A percentile compares a stretch with the other conserved stretches of the same genome.
Evolutionary conservation across 2,888 invertebrate species (phyloP).

Genomic region (Dilophus febrilis): DNA sequence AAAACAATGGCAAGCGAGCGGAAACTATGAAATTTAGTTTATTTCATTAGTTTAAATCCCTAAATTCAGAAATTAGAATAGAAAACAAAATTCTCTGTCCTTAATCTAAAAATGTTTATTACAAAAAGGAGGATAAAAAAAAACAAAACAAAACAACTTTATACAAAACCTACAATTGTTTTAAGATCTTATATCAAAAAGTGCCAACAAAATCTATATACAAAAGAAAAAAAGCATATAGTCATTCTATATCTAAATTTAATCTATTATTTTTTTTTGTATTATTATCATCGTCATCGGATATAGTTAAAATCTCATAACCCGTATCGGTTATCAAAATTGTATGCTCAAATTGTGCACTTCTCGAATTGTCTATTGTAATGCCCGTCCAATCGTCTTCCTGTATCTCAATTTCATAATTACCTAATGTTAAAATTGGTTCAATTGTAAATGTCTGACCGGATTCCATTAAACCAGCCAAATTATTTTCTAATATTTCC

Average conservation of each 20-base stretch:
- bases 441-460: slow-evolving; percentile 97
- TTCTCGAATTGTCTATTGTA: slow-evolving; percentile 60
- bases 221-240: too few relatives aligned
- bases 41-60: too few relatives aligned
- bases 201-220: background rate
- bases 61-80: too few relatives aligned
- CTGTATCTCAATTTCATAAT: slow-evolving; percentile 44
- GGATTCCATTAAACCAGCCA: slow-evolving; percentile 53
- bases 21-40: too few relatives aligned
- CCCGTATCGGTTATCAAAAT: slow-evolving; percentile 65
- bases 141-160: too few relatives aligned
- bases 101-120: too few relatives aligned
- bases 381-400: slow-evolving; percentile 89
- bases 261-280: too few relatives aligned
- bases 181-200: background rate
- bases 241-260: too few relatives aligned
- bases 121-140: too few relatives aligned
- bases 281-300: slow-evolving; percentile 9
- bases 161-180: too few relatives aligned
- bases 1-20: too few relatives aligned
- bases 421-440: slow-evolving; percentile 68
- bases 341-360: slow-evolving; percentile 87
- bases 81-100: too few relatives aligned
- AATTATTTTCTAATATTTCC: slow-evolving; percentile 38
- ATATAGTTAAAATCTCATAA: slow-evolving; percentile 56